Percentiles rank a stretch among this genome's conserved stretches.
Conservation (phyloP, 2,888 invertebrate species). For the Napeogenes inachia region DNA sequence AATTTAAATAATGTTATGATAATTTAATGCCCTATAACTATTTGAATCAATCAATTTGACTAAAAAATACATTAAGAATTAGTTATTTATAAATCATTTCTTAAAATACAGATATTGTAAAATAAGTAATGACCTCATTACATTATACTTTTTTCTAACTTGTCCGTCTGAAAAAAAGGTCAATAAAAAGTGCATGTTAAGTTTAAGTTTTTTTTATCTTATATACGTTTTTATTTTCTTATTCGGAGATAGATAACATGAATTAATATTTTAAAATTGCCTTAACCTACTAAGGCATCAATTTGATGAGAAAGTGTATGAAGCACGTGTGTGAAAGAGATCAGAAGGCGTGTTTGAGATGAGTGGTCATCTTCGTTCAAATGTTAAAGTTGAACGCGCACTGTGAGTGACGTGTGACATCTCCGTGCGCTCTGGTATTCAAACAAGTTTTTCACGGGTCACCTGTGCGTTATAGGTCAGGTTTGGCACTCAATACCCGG, state of each 20-base stretch:
- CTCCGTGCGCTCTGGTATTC: slow-evolving; percentile 45
- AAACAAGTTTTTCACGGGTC: slow-evolving; percentile 1
- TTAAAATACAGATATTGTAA: no score
- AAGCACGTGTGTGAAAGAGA: slow-evolving; percentile 53
- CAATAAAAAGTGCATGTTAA: no score
- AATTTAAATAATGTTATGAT: no score
- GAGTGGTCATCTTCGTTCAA: slow-evolving; percentile 63
- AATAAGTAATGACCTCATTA: no score
- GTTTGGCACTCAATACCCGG: not conserved
- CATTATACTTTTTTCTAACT: no score
- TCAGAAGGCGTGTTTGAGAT: slow-evolving; percentile 47
- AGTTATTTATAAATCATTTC: no score
- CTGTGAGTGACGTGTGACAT: slow-evolving; percentile 34
- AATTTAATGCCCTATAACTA: no score
- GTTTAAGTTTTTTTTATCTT: no score
- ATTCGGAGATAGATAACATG: not conserved
- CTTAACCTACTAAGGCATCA: slow-evolving; percentile 50
- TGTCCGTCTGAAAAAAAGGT: no score
- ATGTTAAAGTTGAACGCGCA: slow-evolving; percentile 59
- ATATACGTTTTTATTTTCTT: not conserved
- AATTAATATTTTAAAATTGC: not conserved
- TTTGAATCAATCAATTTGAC: no score
- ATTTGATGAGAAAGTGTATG: slow-evolving; percentile 64
- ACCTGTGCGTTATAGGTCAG: slow-evolving; percentile 2
- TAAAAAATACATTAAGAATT: no score